Evolutionary conservation across 2,797 vertebrate species (phyloP).

Genomic region (Crypturellus tataupa): DNA sequence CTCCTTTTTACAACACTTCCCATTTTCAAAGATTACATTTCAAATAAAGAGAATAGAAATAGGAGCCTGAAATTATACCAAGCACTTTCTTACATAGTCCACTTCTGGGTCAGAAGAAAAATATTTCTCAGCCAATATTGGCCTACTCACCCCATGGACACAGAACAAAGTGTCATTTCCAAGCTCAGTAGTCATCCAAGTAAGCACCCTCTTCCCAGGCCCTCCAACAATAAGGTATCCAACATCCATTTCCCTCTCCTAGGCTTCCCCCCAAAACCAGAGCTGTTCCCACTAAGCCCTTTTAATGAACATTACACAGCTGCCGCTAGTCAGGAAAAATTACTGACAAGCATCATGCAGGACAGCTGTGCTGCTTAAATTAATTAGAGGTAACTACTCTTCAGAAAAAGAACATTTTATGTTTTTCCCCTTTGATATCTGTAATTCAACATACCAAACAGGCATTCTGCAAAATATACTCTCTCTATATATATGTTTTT

Average conservation of each 20-base stretch:
- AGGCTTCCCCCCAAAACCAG: fast-evolving
- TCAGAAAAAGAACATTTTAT: neutral
- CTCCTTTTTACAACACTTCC: fast-evolving
- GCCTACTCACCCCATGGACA: fast-evolving
- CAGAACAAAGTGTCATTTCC: fast-evolving
- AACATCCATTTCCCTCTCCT: too few relatives aligned
- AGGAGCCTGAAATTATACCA: neutral
- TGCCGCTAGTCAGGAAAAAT: neutral
- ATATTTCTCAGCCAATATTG: fast-evolving
- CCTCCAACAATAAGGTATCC: fast-evolving
- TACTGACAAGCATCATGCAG: neutral
- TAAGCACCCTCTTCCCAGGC: fast-evolving
- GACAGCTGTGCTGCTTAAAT: neutral
- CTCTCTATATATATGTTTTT: neutral
- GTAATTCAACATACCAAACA: neutral
- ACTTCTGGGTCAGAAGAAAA: neutral
- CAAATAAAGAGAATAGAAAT: neutral
- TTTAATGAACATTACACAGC: neutral
- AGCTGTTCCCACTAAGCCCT: fast-evolving
- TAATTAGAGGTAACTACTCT: neutral
- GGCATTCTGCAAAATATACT: neutral
- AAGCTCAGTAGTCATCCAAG: neutral
- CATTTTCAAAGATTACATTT: neutral
- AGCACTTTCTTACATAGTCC: neutral
- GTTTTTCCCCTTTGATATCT: neutral